Evolutionary conservation across 2,888 invertebrate species (phyloP), one percentile per base, ranked within the genome.

Genomic region (Parnassius smintheus): DNA sequence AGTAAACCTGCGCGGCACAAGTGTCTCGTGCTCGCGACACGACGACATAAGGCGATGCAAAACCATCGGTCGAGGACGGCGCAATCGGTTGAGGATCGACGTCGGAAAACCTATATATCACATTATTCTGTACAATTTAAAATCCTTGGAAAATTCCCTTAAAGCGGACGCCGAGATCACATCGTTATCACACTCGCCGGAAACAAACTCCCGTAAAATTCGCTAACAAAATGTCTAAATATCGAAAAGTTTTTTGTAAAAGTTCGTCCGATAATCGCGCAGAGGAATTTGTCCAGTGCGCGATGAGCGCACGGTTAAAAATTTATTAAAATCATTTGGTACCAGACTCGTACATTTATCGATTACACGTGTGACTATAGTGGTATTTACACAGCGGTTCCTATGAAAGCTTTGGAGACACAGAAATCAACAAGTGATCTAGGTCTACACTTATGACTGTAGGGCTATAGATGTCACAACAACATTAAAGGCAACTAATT

Each of bases 401-500:
- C 18, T 1, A 13, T 9, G 3, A 22, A 55, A 8, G 57, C 42
- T 12, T 53, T 12, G 12, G 11, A 12, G 12, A 10, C 51, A 22
- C 7, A 46, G 55, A 48, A 51, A 55, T 61, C 56, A 61, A 58
- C 60, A 45, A 46, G 13, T 25, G 62, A 51, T 46, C 58, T 66
- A 61, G 53, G 65, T 44, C 42, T 65, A 65, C 49, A 42, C 56
- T 48, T 62, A 66, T 11, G n/a, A 51, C 46, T 52, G 61, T 64
- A 67, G 46, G 41, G 12, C 50, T 68, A 67, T 65, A 67, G 70
- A 70, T 64, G 66, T 77, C 78, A 81, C 79, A 77, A 81, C 78
- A 78, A 78, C 69, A 77, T 76, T 75, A 68, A 72, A 74, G 78
- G 80, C 80, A 76, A 78, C 76, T 79, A 82, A 82, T 86, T 86